These are phyloP conservation scores for Drosophila kokeensis DNA, from an alignment of 2,888 invertebrate genomes.

Conservation along the genomic window DNA sequence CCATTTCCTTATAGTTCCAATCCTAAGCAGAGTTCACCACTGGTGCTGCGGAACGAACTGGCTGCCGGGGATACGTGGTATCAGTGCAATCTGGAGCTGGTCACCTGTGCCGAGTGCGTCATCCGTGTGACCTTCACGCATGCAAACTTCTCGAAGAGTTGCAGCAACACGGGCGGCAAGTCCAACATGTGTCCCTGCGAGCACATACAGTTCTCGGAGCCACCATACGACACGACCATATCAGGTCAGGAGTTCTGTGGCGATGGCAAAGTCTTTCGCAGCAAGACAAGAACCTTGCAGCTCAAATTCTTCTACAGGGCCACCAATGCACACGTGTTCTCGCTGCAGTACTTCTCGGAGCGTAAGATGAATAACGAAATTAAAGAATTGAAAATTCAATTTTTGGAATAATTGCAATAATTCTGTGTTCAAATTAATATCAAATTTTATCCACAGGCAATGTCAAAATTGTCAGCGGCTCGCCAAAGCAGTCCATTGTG, in stretches of 20 bases:
- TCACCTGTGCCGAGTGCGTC: conserved; percentile 90
- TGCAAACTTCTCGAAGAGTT: conserved; percentile 83
- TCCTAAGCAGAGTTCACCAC: conserved; percentile 54
- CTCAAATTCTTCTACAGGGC: conserved; percentile 87
- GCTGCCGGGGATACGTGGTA: conserved; percentile 83
- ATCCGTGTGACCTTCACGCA: conserved; percentile 84
- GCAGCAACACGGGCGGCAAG: conserved; percentile 79
- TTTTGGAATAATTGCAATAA: neutral
- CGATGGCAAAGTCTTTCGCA: conserved; percentile 86
- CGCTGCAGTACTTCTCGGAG: conserved; percentile 88
- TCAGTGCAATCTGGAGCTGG: conserved; percentile 88
- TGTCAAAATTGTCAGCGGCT: conserved; percentile 86
- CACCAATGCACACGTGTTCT: conserved; percentile 87
- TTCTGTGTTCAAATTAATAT: neutral
- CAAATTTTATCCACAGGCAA: conserved; percentile 86
- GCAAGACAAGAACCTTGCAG: conserved; percentile 87
- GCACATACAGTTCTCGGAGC: conserved; percentile 88
- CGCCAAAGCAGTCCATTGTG: conserved; percentile 83
- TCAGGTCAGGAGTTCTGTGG: conserved; percentile 88
- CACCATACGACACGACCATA: conserved; percentile 87
- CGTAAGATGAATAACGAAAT: conserved; percentile 85
- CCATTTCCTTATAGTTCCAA: neutral
- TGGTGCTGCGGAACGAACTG: conserved; percentile 70
- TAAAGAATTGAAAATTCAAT: neutral
- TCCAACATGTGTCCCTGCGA: conserved; percentile 86